phyloP scores from a whole-genome alignment of 2,888 invertebrate species.

The Seladonia tumulorum region DNA sequence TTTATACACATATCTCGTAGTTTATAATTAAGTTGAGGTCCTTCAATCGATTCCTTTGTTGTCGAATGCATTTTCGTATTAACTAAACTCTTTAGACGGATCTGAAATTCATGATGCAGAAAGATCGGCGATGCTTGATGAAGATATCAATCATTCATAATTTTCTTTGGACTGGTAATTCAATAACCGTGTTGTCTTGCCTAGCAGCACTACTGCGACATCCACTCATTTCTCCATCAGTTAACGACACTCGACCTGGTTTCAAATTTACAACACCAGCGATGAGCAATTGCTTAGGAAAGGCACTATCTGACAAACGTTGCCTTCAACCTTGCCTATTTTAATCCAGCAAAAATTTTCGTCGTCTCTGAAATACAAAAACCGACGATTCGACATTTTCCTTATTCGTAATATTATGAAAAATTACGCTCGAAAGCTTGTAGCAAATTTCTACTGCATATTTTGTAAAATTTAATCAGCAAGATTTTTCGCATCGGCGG shows the following conservation, averaged over 20 bases:
- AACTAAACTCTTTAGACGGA: background rate
- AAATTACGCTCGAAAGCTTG: background rate
- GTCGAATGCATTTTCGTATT: background rate
- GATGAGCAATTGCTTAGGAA: slow-evolving; percentile 4
- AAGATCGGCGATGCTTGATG: background rate
- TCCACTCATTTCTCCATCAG: slow-evolving; percentile 12
- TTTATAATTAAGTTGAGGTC: background rate
- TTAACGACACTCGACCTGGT: slow-evolving; percentile 16
- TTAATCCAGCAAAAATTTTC: background rate
- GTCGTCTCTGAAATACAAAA: background rate
- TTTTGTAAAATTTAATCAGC: too few relatives aligned
- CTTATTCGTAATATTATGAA: background rate
- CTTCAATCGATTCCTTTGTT: background rate
- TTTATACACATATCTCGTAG: background rate
- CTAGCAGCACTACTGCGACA: slow-evolving; percentile 8
- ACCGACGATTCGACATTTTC: background rate
- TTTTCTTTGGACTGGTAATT: background rate
- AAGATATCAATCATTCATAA: background rate
- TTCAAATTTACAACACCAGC: background rate
- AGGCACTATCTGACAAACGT: background rate
- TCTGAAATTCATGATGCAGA: background rate
- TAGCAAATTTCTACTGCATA: too few relatives aligned
- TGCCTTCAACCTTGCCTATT: background rate
- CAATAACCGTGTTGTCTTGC: background rate
- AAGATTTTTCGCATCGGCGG: too few relatives aligned